phyloP scores from a whole-genome alignment of 2,888 invertebrate genomes.

The Cheilosia variabilis region DNA sequence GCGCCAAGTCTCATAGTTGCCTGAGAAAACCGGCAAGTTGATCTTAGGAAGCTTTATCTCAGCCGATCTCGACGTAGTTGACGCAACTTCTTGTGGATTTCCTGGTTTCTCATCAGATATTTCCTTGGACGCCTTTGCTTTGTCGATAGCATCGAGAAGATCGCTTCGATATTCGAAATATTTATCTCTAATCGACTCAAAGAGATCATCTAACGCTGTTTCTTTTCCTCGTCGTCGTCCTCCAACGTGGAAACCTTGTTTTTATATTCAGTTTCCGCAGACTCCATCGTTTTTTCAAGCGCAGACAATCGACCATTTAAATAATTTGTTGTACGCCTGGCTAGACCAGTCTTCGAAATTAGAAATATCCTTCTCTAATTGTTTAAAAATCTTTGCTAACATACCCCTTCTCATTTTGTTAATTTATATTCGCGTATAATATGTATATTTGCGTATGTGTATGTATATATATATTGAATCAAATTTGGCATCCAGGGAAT shows the following conservation, averaged over 20 bases:
- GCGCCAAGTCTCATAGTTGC: slow-evolving; percentile 1
- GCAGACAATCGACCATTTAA: neutral
- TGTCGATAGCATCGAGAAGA: slow-evolving; percentile 12
- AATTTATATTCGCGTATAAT: neutral
- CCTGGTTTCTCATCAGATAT: slow-evolving; percentile 1
- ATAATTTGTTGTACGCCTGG: neutral
- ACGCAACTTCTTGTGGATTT: neutral
- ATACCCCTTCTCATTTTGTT: neutral
- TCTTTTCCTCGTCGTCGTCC: neutral
- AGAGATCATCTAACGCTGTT: neutral
- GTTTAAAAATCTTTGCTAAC: neutral
- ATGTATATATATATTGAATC: neutral
- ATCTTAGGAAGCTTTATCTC: slow-evolving; percentile 12
- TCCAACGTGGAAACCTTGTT: neutral
- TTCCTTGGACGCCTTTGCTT: neutral
- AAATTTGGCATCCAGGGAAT: neutral
- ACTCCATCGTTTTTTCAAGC: slow-evolving; percentile 1
- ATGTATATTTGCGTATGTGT: neutral
- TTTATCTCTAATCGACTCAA: neutral
- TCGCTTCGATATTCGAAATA: slow-evolving; percentile 1
- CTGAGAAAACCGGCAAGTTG: slow-evolving; percentile 14
- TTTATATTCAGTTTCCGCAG: slow-evolving; percentile 1
- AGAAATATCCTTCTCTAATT: neutral
- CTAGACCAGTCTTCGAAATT: neutral
- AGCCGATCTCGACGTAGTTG: neutral